A percentile compares a stretch with the other conserved stretches of the same genome.
phyloP scores from a whole-genome alignment of 2,888 invertebrate species.

The Spisula solida region DNA sequence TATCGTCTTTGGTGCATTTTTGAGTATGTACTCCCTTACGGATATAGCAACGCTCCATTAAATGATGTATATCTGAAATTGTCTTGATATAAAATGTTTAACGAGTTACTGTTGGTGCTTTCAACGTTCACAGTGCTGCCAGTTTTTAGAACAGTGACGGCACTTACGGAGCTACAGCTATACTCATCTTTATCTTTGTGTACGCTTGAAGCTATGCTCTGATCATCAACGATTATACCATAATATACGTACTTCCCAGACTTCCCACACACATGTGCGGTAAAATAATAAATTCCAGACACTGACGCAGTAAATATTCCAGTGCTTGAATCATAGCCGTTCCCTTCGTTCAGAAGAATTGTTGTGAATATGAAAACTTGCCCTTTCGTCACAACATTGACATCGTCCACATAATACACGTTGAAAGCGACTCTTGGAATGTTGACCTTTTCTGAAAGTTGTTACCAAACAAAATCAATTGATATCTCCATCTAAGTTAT shows the following conservation, averaged over 20 bases:
- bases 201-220: not conserved
- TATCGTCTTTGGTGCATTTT: too few species aligned
- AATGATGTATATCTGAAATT: too few species aligned
- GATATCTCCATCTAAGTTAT: too few species aligned
- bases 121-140: not conserved
- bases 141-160: not conserved
- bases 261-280: not conserved
- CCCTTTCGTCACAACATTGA: not conserved
- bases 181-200: not conserved
- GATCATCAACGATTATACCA: not conserved
- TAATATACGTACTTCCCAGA: not conserved
- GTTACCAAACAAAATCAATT: too few species aligned
- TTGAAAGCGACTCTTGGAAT: not conserved
- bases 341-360: not conserved
- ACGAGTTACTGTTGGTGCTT: not conserved
- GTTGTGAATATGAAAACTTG: slow-evolving; percentile 1
- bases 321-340: not conserved
- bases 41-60: too few species aligned
- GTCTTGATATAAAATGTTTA: too few species aligned
- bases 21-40: too few species aligned
- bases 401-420: not conserved
- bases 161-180: not conserved
- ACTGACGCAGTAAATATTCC: not conserved
- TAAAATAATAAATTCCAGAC: not conserved
- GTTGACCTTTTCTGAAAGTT: not conserved